Evolutionary conservation across 1,140 invertebrate species (phyloP), one percentile per base, ranked within the genome.

Genomic region (Drosophila oshimai): DNA sequence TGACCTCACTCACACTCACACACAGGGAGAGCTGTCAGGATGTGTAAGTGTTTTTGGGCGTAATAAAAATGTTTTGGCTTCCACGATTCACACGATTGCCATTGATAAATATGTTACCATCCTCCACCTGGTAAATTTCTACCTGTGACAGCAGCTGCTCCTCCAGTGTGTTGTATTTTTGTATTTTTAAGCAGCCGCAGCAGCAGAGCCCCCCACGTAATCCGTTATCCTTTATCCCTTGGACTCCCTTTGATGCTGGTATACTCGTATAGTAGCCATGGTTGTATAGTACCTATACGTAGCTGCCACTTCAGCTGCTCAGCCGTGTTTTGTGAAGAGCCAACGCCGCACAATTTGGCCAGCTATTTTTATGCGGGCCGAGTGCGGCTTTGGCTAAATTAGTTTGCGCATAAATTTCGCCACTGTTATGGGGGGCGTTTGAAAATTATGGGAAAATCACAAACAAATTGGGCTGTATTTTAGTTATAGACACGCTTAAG

Each of bases 361-460:
- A 41, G 70, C 79, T 83, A 83, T 83, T 83, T 83, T 83, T 84
- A 71, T 73, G 44, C 68, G 53, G 68, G 45, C 45, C 36, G 51
- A 58, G 53, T 72, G 49, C 57, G 65, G 78, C 68, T 64, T 37
- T 55, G 51, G 47, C 68, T 36, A 74, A 83, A 83, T 83, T 83
- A 86, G 79, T 83, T 83, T 53, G 79, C 70, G 79, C 79, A 83
- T 84, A 83, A 84, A 84, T 83, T 78, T 55, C 39, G 29, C 51
- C 34, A 34, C 34, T 20, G 29, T 3, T 54, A 67, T 31, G 80
- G 50, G 53, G 17, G 36, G 64, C 37, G 42, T 84, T 60, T 41
- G 28, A n/a, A n/a, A n/a, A n/a, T n/a, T n/a, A n/a, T 37, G 31
- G 13, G 4, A 17, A 20, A 54, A 26, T 10, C 13, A 20, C n/a